These are phyloP conservation scores for Apamea sordens DNA, from an alignment of 2,888 invertebrate species.

Conservation along the genomic window DNA sequence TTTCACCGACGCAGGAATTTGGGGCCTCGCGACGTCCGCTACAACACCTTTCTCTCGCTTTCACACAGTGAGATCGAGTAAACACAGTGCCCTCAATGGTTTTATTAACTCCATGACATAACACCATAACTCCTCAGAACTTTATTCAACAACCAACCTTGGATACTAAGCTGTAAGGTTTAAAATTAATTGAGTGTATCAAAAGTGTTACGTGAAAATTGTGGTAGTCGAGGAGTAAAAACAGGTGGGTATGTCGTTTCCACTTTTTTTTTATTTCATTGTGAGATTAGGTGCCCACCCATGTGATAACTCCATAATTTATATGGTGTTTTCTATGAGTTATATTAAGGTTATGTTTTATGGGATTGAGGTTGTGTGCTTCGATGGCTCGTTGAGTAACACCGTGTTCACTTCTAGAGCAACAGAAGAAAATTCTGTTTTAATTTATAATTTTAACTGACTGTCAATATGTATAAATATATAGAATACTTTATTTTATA, in stretches of 20 bases:
- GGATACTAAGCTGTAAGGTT: slow-evolving; percentile 16
- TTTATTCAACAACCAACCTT: slow-evolving; percentile 38
- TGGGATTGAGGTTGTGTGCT: slow-evolving; percentile 27
- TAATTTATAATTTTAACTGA: background rate
- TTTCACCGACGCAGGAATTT: slow-evolving; percentile 84
- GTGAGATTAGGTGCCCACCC: slow-evolving; percentile 68
- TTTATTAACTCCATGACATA: slow-evolving; percentile 44
- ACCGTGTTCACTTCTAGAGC: slow-evolving; percentile 7
- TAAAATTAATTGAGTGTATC: background rate
- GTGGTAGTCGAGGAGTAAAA: slow-evolving; percentile 56
- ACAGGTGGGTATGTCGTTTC: slow-evolving; percentile 78
- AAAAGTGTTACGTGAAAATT: slow-evolving; percentile 21
- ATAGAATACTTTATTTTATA: background rate
- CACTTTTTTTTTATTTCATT: slow-evolving; percentile 75
- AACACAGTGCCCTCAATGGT: slow-evolving; percentile 81
- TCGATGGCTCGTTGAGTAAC: slow-evolving; percentile 30
- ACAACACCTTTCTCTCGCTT: slow-evolving; percentile 86
- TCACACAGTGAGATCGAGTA: slow-evolving; percentile 79
- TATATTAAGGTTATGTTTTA: slow-evolving; percentile 46
- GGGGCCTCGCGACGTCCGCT: slow-evolving; percentile 75
- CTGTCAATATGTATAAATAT: background rate
- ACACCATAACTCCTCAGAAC: slow-evolving; percentile 56
- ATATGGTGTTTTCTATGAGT: slow-evolving; percentile 56
- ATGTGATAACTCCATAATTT: slow-evolving; percentile 59
- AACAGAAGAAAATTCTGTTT: background rate